phyloP scores from a whole-genome alignment of 1,140 invertebrate genomes.

The Formica exsecta region DNA sequence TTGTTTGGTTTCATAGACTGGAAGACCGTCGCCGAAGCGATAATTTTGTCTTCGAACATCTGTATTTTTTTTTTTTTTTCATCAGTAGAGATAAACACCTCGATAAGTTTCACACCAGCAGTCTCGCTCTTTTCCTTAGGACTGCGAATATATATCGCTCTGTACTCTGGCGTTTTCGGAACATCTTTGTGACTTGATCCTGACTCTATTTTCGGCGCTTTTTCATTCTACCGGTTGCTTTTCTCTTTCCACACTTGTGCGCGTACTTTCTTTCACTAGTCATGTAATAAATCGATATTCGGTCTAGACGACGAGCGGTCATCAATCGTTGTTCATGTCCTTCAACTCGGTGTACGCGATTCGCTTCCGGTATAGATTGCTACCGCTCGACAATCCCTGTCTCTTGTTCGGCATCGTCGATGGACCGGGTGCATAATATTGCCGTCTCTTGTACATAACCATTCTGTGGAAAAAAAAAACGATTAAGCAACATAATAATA shows the following conservation, averaged over 20 bases:
- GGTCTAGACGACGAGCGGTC: slow-evolving; percentile 67
- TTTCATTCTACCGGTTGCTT: not conserved
- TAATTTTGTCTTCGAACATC: not conserved
- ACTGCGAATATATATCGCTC: not conserved
- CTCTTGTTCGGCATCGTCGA: slow-evolving; percentile 79
- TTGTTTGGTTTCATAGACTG: not conserved
- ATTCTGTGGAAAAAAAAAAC: slow-evolving; percentile 76
- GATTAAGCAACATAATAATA: not conserved
- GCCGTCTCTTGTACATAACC: slow-evolving; percentile 84
- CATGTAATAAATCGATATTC: slow-evolving; percentile 57
- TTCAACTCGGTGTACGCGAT: slow-evolving; percentile 85
- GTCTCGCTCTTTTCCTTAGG: not conserved
- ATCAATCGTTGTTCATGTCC: slow-evolving; percentile 85
- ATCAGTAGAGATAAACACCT: not conserved
- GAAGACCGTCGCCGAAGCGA: not conserved
- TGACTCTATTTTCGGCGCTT: not conserved
- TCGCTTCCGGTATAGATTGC: slow-evolving; percentile 80
- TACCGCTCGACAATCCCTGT: slow-evolving; percentile 62
- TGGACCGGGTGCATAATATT: slow-evolving; percentile 81
- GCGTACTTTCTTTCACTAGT: slow-evolving; percentile 30
- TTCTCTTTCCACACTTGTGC: not conserved
- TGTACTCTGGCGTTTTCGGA: not conserved
- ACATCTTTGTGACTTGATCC: slow-evolving; percentile 4
- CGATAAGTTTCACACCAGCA: not conserved
- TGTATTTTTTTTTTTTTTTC: not conserved